phyloP scores from a whole-genome alignment of 2,113 vertebrate species.

The Vireo altiloquus region DNA sequence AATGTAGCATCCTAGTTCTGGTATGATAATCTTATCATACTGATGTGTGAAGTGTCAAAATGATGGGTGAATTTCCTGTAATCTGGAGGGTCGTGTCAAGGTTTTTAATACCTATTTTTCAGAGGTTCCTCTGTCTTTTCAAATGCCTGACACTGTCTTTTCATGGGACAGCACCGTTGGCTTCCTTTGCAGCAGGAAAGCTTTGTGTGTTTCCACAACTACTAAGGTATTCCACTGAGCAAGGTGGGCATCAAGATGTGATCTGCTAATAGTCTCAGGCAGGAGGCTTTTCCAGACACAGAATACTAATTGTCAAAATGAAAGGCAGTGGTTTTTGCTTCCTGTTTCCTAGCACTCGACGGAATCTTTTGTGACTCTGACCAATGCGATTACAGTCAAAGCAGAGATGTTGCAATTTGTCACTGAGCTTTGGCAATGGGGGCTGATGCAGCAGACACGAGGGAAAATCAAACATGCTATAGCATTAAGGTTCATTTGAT shows the following conservation, averaged over 20 bases:
- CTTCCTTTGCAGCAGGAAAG: neutral
- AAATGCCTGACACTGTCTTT: neutral
- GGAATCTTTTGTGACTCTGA: neutral
- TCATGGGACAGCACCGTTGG: neutral
- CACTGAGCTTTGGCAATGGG: neutral
- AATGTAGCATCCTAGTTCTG: neutral
- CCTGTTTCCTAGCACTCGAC: neutral
- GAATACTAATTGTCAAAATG: neutral
- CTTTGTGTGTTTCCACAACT: neutral
- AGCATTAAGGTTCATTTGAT: neutral
- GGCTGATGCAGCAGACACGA: neutral
- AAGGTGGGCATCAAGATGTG: neutral
- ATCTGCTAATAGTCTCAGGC: neutral
- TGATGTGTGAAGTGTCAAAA: neutral
- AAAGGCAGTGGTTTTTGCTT: neutral
- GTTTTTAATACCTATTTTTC: neutral
- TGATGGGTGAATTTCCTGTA: neutral
- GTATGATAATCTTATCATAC: neutral
- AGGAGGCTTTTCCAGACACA: neutral
- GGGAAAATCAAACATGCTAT: neutral
- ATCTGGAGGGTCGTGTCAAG: neutral
- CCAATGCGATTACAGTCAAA: neutral
- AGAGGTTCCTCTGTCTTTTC: neutral
- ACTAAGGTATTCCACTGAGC: neutral
- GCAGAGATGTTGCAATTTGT: neutral